These are phyloP conservation scores for Papilio glaucus DNA, from an alignment of 1,140 invertebrate species.

Conservation along the genomic window DNA sequence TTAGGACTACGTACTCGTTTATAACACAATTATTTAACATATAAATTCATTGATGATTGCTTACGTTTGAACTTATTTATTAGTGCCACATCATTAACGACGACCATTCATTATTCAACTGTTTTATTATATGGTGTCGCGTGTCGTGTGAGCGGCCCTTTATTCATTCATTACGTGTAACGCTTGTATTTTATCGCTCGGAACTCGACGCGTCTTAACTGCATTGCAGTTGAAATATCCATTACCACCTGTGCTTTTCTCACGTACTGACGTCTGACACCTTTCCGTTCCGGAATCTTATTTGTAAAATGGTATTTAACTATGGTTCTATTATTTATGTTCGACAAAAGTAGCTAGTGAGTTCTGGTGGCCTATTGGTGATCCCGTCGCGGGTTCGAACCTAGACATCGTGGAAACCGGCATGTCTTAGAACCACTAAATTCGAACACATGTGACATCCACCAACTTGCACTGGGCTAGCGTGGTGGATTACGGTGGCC, in stretches of 20 bases:
- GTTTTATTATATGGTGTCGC: neutral
- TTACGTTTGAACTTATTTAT: neutral
- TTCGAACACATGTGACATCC: no score
- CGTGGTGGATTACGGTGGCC: no score
- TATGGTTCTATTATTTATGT: no score
- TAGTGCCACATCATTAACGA: neutral
- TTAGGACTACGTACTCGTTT: no score
- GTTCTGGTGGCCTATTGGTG: no score
- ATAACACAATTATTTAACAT: neutral
- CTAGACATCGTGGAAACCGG: no score
- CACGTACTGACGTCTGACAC: neutral
- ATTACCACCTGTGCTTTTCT: slow-evolving; percentile 13
- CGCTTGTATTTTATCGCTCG: neutral
- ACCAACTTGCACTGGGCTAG: no score
- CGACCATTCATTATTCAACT: neutral
- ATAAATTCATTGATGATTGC: neutral
- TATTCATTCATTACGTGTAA: slow-evolving; percentile 16
- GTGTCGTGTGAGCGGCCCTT: neutral
- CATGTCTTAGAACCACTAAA: no score
- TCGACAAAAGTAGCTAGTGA: no score
- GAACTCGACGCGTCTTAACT: slow-evolving; percentile 11
- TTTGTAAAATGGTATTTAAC: neutral
- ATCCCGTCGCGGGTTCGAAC: no score
- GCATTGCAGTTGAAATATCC: slow-evolving; percentile 16
- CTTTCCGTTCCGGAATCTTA: neutral